Percentiles rank a stretch among this genome's conserved stretches.
Conservation (phyloP, 1,140 invertebrate genomes). For the Drosophila oshimai region DNA sequence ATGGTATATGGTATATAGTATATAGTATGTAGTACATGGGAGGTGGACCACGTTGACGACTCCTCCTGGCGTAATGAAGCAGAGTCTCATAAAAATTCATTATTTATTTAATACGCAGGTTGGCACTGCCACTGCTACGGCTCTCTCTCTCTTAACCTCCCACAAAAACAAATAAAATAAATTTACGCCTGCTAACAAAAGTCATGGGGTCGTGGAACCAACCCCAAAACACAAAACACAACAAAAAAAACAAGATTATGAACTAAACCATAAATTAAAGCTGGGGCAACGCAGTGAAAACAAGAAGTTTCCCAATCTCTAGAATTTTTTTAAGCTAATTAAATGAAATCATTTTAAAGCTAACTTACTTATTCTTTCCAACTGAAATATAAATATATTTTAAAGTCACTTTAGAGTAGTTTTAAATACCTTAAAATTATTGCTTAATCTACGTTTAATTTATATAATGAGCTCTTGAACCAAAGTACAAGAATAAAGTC, state of each 20-base stretch:
- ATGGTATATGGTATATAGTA: not conserved
- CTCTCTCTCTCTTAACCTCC: not conserved
- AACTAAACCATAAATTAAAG: slow-evolving; percentile 45
- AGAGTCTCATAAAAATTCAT: slow-evolving; percentile 79
- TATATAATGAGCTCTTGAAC: not conserved
- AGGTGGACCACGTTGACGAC: not conserved
- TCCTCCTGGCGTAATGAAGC: slow-evolving; percentile 66
- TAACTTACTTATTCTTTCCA: too few relatives aligned
- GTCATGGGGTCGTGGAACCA: slow-evolving; percentile 32
- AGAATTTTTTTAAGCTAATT: too few relatives aligned
- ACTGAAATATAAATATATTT: too few relatives aligned
- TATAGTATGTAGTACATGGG: too few relatives aligned
- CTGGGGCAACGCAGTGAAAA: not conserved
- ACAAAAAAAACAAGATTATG: slow-evolving; percentile 38
- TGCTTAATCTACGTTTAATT: not conserved
- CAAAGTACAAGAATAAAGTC: not conserved
- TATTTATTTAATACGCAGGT: slow-evolving; percentile 79
- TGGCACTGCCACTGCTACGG: slow-evolving; percentile 18
- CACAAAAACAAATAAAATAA: slow-evolving; percentile 71
- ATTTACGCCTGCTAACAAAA: slow-evolving; percentile 74
- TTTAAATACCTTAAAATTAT: too few relatives aligned
- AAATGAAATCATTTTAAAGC: too few relatives aligned
- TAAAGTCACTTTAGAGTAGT: too few relatives aligned
- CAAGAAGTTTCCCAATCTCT: not conserved
- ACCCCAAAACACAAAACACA: slow-evolving; percentile 20